phyloP scores from a whole-genome alignment of 2,113 vertebrate genomes.

The Pelecanus crispus region DNA sequence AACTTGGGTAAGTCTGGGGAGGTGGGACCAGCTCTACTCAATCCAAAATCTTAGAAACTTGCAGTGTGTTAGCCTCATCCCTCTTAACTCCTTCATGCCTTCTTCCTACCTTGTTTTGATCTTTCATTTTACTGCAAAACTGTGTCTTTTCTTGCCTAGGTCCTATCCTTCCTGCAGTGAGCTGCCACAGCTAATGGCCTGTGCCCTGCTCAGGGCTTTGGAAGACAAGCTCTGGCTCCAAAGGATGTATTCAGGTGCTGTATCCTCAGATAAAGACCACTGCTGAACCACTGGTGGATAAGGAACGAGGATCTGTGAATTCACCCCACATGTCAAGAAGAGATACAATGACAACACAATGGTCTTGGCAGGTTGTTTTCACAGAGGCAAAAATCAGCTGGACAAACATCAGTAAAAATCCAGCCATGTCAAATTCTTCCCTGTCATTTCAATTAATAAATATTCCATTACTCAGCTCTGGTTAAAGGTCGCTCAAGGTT shows the following conservation, averaged over 20 bases:
- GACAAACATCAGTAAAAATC: not conserved
- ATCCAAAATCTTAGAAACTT: not conserved
- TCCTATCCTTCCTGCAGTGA: not conserved
- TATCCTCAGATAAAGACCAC: not conserved
- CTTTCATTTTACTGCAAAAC: not conserved
- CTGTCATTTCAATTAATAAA: not conserved
- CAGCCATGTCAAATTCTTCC: not conserved
- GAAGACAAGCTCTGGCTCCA: not conserved
- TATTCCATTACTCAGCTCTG: not conserved
- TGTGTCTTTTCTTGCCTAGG: not conserved
- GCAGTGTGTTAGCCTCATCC: not conserved
- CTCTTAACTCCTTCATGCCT: not conserved
- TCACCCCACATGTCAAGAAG: not conserved
- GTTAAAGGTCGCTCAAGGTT: not conserved
- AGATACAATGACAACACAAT: fast-evolving
- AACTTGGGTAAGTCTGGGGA: not conserved
- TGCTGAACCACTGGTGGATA: not conserved
- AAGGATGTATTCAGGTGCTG: not conserved
- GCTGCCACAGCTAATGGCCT: not conserved
- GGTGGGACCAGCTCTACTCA: not conserved
- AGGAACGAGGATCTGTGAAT: not conserved
- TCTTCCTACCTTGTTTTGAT: not conserved
- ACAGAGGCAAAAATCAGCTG: not conserved
- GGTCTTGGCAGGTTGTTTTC: not conserved
- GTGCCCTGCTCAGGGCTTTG: not conserved